These are phyloP conservation scores for Epistrophe grossulariae DNA, from an alignment of 2,888 invertebrate genomes.

Conservation along the genomic window DNA sequence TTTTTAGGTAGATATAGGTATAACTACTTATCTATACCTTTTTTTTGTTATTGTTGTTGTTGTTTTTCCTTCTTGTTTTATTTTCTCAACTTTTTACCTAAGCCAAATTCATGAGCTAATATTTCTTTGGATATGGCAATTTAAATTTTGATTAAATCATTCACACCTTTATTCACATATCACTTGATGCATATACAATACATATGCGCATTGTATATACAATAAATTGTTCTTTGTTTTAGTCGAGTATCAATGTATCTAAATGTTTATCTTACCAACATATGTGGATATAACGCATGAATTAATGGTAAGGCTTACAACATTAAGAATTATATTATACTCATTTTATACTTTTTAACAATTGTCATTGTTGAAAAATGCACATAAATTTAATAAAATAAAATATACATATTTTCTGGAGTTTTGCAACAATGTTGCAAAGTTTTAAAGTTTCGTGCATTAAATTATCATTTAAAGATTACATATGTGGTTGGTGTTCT, in stretches of 20 bases:
- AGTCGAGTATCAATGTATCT: background rate
- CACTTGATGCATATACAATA: background rate
- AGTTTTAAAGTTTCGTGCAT: conserved; percentile 17
- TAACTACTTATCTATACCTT: background rate
- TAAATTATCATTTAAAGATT: conserved; percentile 9
- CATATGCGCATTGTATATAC: too few species aligned
- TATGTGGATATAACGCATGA: too few species aligned
- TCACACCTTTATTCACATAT: conserved; percentile 63
- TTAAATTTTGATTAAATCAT: conserved; percentile 65
- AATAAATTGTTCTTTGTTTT: too few species aligned
- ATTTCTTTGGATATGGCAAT: conserved; percentile 58
- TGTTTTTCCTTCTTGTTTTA: conserved; percentile 28
- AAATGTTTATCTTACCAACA: too few species aligned
- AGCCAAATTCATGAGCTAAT: conserved; percentile 56
- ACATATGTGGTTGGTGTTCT: conserved; percentile 6
- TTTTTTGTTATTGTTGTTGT: background rate
- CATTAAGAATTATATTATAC: too few species aligned
- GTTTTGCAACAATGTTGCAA: conserved; percentile 34
- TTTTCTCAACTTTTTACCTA: conserved; percentile 37
- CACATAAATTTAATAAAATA: conserved; percentile 7
- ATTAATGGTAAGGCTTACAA: too few species aligned
- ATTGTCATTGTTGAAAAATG: conserved; percentile 14
- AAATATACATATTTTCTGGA: background rate
- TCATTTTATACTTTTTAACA: too few species aligned
- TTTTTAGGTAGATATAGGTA: background rate